phyloP scores from a whole-genome alignment of 2,888 invertebrate genomes.

The Mimachlamys varia region DNA sequence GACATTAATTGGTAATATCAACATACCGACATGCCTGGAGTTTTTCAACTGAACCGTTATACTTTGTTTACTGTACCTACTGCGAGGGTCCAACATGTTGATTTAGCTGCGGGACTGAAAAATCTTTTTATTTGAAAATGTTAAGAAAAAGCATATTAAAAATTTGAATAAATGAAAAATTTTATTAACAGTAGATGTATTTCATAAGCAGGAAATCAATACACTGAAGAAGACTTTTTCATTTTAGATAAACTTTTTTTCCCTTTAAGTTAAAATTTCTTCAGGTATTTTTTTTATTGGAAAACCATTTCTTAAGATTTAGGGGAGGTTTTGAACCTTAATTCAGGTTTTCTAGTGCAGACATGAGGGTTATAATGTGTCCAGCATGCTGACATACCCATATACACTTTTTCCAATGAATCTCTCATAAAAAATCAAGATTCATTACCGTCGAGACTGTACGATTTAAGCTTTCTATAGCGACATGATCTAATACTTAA shows the following conservation, averaged over 20 bases:
- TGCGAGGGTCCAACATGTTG: background rate
- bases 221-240: too few species aligned
- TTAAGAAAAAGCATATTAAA: background rate
- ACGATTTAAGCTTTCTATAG: background rate
- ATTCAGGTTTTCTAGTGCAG: background rate
- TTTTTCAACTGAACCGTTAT: background rate
- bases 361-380: background rate
- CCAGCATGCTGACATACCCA: background rate
- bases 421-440: background rate
- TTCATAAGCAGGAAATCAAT: background rate
- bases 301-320: background rate
- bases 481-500: background rate
- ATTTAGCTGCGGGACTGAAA: background rate
- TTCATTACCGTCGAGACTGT: background rate
- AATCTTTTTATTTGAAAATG: background rate
- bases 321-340: background rate
- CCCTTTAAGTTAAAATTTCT: background rate
- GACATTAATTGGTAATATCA: constrained; percentile 7
- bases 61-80: background rate
- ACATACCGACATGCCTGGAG: constrained; percentile 26
- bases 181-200: background rate
- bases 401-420: background rate
- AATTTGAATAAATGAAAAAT: background rate
- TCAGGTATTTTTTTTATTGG: background rate
- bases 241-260: too few species aligned